A percentile compares a stretch with the other conserved stretches of the same genome.
Evolutionary conservation across 2,797 vertebrate species (phyloP).

Genomic region (Thunnus albacares): DNA sequence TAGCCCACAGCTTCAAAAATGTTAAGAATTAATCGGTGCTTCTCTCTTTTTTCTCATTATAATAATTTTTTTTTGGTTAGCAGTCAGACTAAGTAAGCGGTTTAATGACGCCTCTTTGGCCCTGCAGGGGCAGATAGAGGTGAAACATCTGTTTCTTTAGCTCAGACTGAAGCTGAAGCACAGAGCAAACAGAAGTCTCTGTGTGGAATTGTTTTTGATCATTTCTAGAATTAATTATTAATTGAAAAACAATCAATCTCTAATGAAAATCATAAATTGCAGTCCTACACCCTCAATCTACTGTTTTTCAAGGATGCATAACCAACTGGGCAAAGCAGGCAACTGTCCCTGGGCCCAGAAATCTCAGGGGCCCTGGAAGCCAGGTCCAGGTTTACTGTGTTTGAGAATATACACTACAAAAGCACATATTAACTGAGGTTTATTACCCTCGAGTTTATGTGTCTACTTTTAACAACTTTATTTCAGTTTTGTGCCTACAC

Average conservation of each 20-base stretch:
- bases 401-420: neutral
- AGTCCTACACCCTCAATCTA: neutral
- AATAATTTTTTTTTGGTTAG: neutral
- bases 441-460: neutral
- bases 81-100: neutral
- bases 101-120: neutral
- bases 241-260: neutral
- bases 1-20: no score
- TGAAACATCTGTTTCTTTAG: no score
- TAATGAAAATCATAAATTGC: neutral
- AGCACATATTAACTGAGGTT: neutral
- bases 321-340: neutral
- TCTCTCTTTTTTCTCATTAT: no score
- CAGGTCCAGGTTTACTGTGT: neutral
- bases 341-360: neutral
- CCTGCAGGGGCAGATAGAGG: no score
- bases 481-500: no score
- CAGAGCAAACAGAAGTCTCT: neutral
- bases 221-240: neutral
- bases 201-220: neutral
- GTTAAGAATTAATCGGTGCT: no score
- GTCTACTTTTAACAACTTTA: neutral
- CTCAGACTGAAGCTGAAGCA: neutral
- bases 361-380: neutral
- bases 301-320: neutral